Evolutionary conservation across 2,888 invertebrate species (phyloP).

Genomic region (Pammene aurita): DNA sequence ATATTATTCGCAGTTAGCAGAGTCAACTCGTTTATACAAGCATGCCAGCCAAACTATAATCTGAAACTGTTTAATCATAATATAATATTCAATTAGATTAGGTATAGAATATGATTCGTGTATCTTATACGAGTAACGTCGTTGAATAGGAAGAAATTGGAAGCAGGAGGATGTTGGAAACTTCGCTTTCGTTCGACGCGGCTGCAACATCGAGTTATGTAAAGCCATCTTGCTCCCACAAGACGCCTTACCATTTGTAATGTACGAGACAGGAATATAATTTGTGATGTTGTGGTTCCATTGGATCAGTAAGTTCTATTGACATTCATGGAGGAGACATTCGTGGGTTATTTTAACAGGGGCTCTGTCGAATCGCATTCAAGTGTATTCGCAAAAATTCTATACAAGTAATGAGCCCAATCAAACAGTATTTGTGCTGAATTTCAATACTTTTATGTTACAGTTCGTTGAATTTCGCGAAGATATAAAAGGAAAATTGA

Average conservation of each 20-base stretch:
- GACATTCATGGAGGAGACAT: conserved; percentile 53
- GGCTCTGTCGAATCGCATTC: conserved; percentile 29
- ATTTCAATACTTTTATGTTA: conserved; percentile 22
- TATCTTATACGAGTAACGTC: conserved; percentile 46
- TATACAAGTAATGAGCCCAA: conserved; percentile 27
- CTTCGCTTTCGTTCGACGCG: conserved; percentile 46
- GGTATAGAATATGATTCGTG: conserved; percentile 7
- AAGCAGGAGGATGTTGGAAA: conserved; percentile 55
- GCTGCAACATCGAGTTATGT: conserved; percentile 1
- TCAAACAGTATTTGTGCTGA: conserved; percentile 25
- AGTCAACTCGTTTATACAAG: conserved; percentile 1
- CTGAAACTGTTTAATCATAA: background rate
- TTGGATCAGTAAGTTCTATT: conserved; percentile 46
- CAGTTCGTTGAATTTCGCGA: background rate
- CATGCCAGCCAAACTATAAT: background rate
- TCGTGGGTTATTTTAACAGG: conserved; percentile 38
- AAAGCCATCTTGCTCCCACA: conserved; percentile 1
- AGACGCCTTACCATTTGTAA: too few relatives aligned
- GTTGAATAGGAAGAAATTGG: conserved; percentile 70
- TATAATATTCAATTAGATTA: conserved; percentile 12
- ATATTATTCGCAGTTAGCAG: too few relatives aligned
- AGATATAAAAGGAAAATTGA: background rate
- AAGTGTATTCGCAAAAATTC: conserved; percentile 24
- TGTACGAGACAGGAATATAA: conserved; percentile 7
- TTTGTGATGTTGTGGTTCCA: conserved; percentile 1